Evolutionary conservation across 2,113 vertebrate species (phyloP).

Genomic region (Coptodon rendalli): DNA sequence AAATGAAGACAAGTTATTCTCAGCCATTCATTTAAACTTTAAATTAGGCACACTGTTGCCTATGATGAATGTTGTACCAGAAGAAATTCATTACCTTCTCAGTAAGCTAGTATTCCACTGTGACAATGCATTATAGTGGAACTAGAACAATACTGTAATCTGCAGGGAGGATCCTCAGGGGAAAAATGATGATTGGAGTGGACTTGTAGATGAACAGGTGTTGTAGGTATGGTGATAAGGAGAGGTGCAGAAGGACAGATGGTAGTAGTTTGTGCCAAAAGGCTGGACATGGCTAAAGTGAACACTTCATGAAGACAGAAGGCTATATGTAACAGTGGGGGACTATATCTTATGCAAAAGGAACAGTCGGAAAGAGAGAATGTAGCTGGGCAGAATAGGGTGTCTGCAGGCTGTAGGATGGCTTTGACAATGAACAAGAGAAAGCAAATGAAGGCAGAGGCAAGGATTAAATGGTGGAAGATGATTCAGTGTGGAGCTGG

Average conservation of each 20-base stretch:
- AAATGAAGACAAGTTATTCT: not conserved
- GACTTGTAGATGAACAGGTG: not conserved
- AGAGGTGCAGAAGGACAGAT: not conserved
- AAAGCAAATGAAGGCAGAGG: not conserved
- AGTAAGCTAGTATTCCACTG: not conserved
- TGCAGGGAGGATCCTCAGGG: not conserved
- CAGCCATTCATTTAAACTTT: not conserved
- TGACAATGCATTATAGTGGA: not conserved
- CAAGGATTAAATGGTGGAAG: not conserved
- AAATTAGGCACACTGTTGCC: fast-evolving
- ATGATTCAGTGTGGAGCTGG: not conserved
- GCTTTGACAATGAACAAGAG: not conserved
- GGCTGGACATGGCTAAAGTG: not conserved
- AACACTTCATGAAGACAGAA: not conserved
- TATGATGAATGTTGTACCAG: not conserved
- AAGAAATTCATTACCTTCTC: not conserved
- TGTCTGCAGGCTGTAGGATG: not conserved
- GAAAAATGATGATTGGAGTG: not conserved
- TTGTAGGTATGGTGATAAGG: not conserved
- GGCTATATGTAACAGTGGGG: not conserved
- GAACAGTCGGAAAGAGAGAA: not conserved
- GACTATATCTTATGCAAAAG: fast-evolving
- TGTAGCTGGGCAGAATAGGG: fast-evolving
- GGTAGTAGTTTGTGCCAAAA: not conserved
- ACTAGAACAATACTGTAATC: not conserved